Evolutionary conservation across 2,888 invertebrate species (phyloP).

Genomic region (Rhamnusium bicolor): DNA sequence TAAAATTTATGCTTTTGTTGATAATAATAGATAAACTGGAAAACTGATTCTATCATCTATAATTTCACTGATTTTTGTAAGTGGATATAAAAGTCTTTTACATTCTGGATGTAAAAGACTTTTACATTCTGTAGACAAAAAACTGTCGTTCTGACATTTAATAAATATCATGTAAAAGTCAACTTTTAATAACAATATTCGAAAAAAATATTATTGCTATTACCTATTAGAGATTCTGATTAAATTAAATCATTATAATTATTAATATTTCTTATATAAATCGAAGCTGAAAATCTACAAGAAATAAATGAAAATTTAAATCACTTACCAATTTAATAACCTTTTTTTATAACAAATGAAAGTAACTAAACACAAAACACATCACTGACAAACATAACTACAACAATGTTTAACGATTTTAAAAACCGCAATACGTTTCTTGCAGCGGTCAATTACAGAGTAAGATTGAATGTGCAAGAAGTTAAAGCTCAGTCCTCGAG

Average conservation of each 20-base stretch:
- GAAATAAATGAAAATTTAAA: background rate
- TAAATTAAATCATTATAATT: background rate
- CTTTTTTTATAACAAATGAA: background rate
- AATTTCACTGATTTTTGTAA: no score
- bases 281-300: background rate
- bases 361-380: conserved; percentile 18
- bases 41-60: no score
- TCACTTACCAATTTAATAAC: background rate
- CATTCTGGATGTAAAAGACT: no score
- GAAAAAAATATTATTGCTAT: no score
- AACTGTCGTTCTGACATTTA: no score
- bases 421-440: conserved; percentile 28
- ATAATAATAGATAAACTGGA: no score
- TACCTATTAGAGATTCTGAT: background rate
- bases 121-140: no score
- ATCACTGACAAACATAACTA: background rate
- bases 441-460: conserved; percentile 36
- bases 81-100: no score
- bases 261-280: background rate
- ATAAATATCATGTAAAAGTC: no score
- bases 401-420: background rate
- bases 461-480: conserved; percentile 32
- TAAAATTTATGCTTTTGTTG: no score
- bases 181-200: no score
- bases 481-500: conserved; percentile 37